A percentile compares a stretch with the other conserved stretches of the same genome.
Evolutionary conservation across 2,888 invertebrate genomes (phyloP).

Genomic region (Sialis fuliginosa): DNA sequence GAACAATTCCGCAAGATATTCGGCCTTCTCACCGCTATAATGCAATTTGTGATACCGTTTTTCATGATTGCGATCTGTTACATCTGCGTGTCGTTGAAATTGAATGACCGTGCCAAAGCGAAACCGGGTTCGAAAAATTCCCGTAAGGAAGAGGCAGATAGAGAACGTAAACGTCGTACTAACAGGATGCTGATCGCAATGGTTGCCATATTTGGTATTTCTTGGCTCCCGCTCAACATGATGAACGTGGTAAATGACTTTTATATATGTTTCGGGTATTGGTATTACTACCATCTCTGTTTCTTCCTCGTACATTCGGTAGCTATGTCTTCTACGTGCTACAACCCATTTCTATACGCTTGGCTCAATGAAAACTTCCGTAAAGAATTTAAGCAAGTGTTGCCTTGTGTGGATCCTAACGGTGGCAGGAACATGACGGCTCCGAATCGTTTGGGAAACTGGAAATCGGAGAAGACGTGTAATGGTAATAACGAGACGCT

Average conservation of each 20-base stretch:
- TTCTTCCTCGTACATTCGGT: conserved; percentile 80
- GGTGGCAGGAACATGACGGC: conserved; percentile 16
- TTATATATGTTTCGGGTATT: conserved; percentile 49
- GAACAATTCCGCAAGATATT: conserved; percentile 63
- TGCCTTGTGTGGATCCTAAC: conserved; percentile 37
- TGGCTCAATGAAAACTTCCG: conserved; percentile 92
- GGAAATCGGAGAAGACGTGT: conserved; percentile 49
- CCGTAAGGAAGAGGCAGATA: conserved; percentile 77
- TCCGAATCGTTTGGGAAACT: conserved; percentile 32
- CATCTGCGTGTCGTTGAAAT: conserved; percentile 72
- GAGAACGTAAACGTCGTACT: conserved; percentile 76
- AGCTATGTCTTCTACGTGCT: conserved; percentile 88
- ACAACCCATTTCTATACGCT: conserved; percentile 87
- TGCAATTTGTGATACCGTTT: conserved; percentile 92
- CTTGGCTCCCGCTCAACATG: conserved; percentile 85
- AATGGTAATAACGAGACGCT: conserved; percentile 61
- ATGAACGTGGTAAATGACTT: conserved; percentile 78
- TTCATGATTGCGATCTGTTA: conserved; percentile 89
- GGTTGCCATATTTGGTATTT: conserved; percentile 92
- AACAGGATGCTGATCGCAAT: conserved; percentile 96
- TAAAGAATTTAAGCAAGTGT: conserved; percentile 68
- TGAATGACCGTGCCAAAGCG: conserved; percentile 65
- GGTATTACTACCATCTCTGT: conserved; percentile 70
- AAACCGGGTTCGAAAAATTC: conserved; percentile 74
- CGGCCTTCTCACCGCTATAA: conserved; percentile 68